These are phyloP conservation scores for Ricordea florida DNA, from an alignment of 92 coral and sea anemone genomes.

Conservation along the genomic window DNA sequence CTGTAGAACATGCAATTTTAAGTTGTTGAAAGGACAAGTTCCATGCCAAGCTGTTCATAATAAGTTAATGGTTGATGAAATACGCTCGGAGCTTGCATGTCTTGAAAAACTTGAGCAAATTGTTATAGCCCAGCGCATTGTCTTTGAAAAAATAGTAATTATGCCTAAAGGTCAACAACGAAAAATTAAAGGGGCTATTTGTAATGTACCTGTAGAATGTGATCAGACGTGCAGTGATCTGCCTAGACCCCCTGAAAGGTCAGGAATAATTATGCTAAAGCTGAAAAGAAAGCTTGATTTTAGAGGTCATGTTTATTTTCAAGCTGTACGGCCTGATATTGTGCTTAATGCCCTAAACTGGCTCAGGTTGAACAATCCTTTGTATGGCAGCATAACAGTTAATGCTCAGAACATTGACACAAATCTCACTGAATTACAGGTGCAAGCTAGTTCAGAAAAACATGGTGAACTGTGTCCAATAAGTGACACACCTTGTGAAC, in stretches of 20 bases:
- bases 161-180: conserved; percentile 15
- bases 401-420: not conserved
- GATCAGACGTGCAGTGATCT: not conserved
- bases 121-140: not conserved
- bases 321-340: conserved; percentile 10
- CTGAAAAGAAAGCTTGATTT: not conserved
- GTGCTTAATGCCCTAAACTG: not conserved
- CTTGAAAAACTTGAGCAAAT: conserved; percentile 10
- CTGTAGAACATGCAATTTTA: too few species aligned
- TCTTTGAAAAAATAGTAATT: not conserved
- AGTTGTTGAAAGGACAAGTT: too few species aligned
- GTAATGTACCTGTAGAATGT: conserved; percentile 10
- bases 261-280: not conserved
- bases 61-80: conserved; percentile 20
- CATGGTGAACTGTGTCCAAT: not conserved
- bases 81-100: not conserved
- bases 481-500: too few species aligned
- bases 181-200: not conserved
- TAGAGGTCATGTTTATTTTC: conserved; percentile 31
- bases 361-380: conserved; percentile 12
- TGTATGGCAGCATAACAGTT: not conserved
- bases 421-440: not conserved
- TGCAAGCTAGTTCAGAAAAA: too few species aligned
- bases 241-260: conserved; percentile 9
- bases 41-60: conserved; percentile 42